These are phyloP conservation scores for Meloidogyne hapla DNA, from an alignment of 1,140 invertebrate genomes.

Conservation along the genomic window DNA sequence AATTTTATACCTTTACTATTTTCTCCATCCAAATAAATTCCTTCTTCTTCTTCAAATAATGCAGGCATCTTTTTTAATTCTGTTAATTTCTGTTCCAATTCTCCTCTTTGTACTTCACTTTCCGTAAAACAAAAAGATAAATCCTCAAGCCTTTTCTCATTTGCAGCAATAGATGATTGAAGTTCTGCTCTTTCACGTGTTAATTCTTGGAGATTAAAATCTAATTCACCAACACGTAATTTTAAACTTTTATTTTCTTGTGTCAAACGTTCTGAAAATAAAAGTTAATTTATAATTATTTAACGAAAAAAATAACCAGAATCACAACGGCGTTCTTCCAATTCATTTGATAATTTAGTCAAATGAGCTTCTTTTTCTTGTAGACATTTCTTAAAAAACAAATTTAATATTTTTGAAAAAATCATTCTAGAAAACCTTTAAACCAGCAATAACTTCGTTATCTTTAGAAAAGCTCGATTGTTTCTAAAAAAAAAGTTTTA, in stretches of 20 bases:
- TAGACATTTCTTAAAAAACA: slow-evolving; percentile 35
- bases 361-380: slow-evolving; percentile 42
- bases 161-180: slow-evolving; percentile 20
- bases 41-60: slow-evolving; percentile 8
- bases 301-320: slow-evolving; percentile 2
- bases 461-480: slow-evolving; percentile 20
- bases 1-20: slow-evolving; percentile 9
- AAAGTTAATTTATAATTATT: background rate
- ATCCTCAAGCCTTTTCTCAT: slow-evolving; percentile 41
- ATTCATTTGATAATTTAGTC: slow-evolving; percentile 25
- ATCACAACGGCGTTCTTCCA: slow-evolving; percentile 29
- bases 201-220: slow-evolving; percentile 13
- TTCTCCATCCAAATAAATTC: background rate
- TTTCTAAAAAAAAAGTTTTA: slow-evolving; percentile 16
- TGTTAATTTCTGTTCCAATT: slow-evolving; percentile 24
- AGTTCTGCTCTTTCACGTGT: slow-evolving; percentile 13
- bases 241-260: slow-evolving; percentile 28
- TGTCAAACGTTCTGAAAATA: slow-evolving; percentile 24
- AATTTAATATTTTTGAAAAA: background rate
- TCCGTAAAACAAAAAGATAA: slow-evolving; percentile 41
- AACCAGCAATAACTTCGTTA: slow-evolving; percentile 3
- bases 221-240: slow-evolving; percentile 17
- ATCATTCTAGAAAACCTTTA: slow-evolving; percentile 1
- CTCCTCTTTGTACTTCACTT: slow-evolving; percentile 29
- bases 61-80: slow-evolving; percentile 16